Conservation (phyloP, 1,140 invertebrate species). For the Drosophila bocki region DNA sequence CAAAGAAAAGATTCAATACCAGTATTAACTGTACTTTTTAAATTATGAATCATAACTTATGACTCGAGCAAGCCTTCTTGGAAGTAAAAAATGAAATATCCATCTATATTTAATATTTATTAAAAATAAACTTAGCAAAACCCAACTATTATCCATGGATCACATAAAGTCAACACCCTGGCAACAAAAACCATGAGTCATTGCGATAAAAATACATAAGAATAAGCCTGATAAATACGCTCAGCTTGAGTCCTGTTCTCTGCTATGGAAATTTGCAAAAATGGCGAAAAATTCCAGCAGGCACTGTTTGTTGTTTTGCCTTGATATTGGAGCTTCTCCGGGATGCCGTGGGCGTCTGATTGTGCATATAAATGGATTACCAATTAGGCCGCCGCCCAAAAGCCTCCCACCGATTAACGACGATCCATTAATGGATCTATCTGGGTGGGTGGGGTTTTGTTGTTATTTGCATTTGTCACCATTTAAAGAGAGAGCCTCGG, state of each 20-base stretch:
- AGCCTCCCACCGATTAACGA: constrained; percentile 10
- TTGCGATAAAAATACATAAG: neutral
- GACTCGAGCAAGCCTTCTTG: neutral
- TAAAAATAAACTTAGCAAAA: neutral
- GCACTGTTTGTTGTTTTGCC: constrained; percentile 3
- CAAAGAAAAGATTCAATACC: neutral
- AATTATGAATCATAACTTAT: neutral
- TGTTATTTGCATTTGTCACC: constrained; percentile 41
- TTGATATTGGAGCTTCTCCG: constrained; percentile 15
- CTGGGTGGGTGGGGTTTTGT: constrained; percentile 35
- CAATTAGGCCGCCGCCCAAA: constrained; percentile 30
- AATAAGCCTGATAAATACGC: constrained; percentile 9
- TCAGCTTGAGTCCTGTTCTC: constrained; percentile 34
- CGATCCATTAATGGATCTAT: constrained; percentile 53
- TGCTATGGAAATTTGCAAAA: constrained; percentile 1
- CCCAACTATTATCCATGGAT: neutral
- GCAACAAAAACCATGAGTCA: constrained; percentile 12
- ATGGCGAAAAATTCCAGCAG: constrained; percentile 1
- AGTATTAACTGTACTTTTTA: constrained; percentile 5
- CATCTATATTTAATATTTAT: neutral
- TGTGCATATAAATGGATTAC: constrained; percentile 55
- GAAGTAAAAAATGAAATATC: neutral
- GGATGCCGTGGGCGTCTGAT: constrained; percentile 38
- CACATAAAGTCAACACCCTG: neutral
- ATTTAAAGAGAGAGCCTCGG: constrained; percentile 22